Conservation (phyloP, 2,888 invertebrate species). For the Actias luna region DNA sequence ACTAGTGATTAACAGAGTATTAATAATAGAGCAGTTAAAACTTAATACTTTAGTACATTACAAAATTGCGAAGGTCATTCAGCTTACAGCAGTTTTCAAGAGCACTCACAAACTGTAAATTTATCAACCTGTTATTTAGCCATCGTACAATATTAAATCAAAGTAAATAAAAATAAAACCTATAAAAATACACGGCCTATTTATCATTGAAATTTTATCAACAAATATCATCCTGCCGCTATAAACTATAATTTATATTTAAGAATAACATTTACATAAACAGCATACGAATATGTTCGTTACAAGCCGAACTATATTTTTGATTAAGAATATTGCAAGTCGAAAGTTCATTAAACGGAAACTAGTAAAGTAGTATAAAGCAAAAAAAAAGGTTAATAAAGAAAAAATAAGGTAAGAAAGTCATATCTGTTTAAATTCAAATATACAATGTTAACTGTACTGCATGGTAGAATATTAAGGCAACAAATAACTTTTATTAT, state of each 20-base stretch:
- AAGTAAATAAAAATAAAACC: slow-evolving; percentile 1
- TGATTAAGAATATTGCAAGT: neutral
- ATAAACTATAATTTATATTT: neutral
- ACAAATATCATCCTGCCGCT: neutral
- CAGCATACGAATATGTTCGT: neutral
- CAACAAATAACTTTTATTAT: too few species aligned
- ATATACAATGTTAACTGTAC: too few species aligned
- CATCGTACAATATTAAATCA: neutral
- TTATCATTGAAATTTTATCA: neutral
- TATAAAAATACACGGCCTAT: neutral
- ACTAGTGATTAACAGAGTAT: too few species aligned
- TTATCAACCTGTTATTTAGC: neutral
- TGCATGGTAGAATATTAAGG: too few species aligned
- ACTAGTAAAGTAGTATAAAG: neutral
- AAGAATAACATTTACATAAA: neutral
- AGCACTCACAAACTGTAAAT: neutral
- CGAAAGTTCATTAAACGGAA: neutral
- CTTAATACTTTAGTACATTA: neutral
- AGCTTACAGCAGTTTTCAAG: neutral
- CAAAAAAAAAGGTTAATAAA: neutral
- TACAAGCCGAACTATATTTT: neutral
- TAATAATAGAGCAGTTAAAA: too few species aligned
- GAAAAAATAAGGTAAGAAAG: too few species aligned
- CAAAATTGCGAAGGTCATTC: neutral
- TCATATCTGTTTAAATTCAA: too few species aligned